phyloP scores from a whole-genome alignment of 2,113 vertebrate species.

The Brienomyrus brachyistius region DNA sequence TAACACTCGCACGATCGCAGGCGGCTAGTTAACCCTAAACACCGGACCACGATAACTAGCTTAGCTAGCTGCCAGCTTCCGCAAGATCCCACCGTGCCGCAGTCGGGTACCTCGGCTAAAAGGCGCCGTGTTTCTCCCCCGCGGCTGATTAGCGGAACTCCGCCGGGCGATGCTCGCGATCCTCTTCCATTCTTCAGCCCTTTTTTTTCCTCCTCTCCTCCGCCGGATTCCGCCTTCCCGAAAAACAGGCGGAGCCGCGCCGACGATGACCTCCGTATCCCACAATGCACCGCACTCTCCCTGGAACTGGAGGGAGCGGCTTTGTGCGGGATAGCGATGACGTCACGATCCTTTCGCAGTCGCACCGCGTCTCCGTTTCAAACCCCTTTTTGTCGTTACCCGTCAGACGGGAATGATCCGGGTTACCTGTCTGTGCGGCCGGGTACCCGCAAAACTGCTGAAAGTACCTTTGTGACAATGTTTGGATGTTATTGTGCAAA shows the following conservation, averaged over 20 bases:
- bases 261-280: constrained; percentile 7
- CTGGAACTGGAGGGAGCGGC: neutral
- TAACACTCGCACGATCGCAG: neutral
- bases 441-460: neutral
- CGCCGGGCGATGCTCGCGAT: neutral
- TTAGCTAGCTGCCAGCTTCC: neutral
- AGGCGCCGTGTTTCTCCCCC: neutral
- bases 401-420: neutral
- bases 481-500: neutral
- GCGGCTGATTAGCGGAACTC: neutral
- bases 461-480: neutral
- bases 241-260: neutral
- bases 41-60: neutral
- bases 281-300: neutral
- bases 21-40: neutral
- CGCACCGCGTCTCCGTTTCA: neutral
- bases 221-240: neutral
- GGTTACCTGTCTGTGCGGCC: neutral
- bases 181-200: neutral
- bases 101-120: neutral
- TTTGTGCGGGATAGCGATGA: neutral
- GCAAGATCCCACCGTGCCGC: neutral
- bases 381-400: neutral
- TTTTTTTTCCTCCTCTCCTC: neutral
- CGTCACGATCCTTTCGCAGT: neutral